Evolutionary conservation across 92 coral and sea anemone species (phyloP), one percentile per base, ranked within the genome.

Genomic region (Epizoanthus stellaris): DNA sequence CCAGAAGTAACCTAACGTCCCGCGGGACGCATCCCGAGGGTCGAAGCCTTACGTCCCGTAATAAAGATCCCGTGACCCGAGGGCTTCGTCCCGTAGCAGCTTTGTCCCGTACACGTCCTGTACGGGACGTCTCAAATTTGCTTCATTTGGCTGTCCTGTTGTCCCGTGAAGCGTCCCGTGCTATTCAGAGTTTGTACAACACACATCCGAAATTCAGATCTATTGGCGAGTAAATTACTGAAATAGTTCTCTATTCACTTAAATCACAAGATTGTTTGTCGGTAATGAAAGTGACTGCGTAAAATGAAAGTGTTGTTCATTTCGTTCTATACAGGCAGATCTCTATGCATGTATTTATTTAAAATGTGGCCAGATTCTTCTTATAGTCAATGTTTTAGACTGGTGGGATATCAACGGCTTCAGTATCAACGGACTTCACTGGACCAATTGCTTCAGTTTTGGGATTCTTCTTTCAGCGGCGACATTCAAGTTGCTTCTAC

Each of bases 131-230:
- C 70, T 64, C 70, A 64, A 64, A 20, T 64, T 2, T 64, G 70
- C 70, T 64, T 64, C 6, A 64, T 64, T 64, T 64, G 70, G 70
- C 70, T 64, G 70, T 64, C 39, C 70, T 10, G 70, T 64, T 64
- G 70, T 64, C 70, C 70, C 13, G 70, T 64, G 70, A 64, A 20
- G 70, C 70, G 70, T 64, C 70, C 70, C 39, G 70, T 64, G 6
- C 70, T 64, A 64, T 64, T 64, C 70, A 64, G 70, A 64, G 70
- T 64, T 64, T 64, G 70, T 64, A 64, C 70, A 64, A 64, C 70
- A 64, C 70, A 64, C 39, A 25, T 64, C 70, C 70, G 70, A 64
- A 64, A 20, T 64, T 64, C 70, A 64, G 70, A 64, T 64, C 70
- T 64, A 64, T 64, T 64, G 70, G 38, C 70, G 40, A 64, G 70